Evolutionary conservation across 2,888 invertebrate species (phyloP).

Genomic region (Chaetogeoica ovagalla): DNA sequence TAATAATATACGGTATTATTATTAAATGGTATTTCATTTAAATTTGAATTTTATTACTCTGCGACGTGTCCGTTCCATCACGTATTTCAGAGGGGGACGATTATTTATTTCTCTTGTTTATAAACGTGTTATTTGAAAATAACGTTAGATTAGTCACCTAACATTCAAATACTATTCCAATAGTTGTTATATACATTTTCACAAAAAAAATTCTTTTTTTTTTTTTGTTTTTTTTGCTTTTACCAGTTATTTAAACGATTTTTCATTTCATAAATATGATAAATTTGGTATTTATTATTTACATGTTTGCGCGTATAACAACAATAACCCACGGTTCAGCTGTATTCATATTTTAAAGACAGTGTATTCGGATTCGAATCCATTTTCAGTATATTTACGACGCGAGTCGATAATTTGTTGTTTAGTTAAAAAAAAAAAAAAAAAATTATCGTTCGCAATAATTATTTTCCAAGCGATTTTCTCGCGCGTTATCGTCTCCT

Average conservation of each 20-base stretch:
- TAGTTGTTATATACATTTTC: no score
- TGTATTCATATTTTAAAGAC: no score
- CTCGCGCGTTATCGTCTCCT: neutral
- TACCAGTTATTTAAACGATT: neutral
- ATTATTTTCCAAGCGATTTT: no score
- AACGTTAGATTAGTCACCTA: neutral
- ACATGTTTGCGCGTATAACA: no score
- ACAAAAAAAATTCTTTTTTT: no score
- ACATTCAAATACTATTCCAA: neutral
- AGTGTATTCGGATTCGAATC: no score
- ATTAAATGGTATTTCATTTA: conserved; percentile 49
- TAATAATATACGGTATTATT: conserved; percentile 30
- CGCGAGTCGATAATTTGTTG: neutral
- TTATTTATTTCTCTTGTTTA: conserved; percentile 1
- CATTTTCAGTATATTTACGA: no score
- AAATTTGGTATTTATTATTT: no score
- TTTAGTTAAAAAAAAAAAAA: no score
- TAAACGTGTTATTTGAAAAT: neutral
- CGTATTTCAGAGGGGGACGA: conserved; percentile 15
- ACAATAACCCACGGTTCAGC: no score
- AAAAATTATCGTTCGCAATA: no score
- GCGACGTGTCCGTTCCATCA: conserved; percentile 13
- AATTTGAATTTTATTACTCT: conserved; percentile 50
- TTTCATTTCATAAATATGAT: no score
- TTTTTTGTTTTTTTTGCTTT: neutral